Evolutionary conservation across 2,888 invertebrate genomes (phyloP).

Genomic region (Eupeodes latifasciatus): DNA sequence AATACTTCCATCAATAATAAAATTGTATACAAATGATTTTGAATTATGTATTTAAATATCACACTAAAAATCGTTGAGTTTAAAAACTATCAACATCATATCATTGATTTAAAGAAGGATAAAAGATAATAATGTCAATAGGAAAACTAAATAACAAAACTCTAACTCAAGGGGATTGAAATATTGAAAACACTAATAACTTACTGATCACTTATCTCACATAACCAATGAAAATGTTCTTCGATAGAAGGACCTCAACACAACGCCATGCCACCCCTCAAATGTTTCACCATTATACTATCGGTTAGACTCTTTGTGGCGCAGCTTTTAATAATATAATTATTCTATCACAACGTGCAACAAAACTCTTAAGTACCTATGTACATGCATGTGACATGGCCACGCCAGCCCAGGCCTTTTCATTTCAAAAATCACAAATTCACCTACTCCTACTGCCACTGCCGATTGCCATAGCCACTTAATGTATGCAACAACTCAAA

Average conservation of each 20-base stretch:
- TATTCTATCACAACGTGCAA: conserved; percentile 58
- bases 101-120: too few species aligned
- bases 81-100: too few species aligned
- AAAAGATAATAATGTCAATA: too few species aligned
- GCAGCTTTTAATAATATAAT: conserved; percentile 67
- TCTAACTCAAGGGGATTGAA: conserved; percentile 39
- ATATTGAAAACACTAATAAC: conserved; percentile 46
- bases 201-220: conserved; percentile 58
- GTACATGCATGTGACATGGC: conserved; percentile 66
- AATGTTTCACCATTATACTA: not conserved
- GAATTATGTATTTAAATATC: conserved; percentile 2
- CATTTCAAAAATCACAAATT: conserved; percentile 60
- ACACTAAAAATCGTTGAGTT: not conserved
- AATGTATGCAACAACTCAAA: conserved; percentile 32
- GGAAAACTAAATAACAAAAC: conserved; percentile 43
- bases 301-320: conserved; percentile 3
- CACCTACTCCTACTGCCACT: conserved; percentile 63
- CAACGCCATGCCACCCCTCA: conserved; percentile 36
- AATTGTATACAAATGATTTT: not conserved
- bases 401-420: conserved; percentile 4
- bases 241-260: conserved; percentile 37
- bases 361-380: conserved; percentile 48
- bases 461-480: conserved; percentile 36
- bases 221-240: conserved; percentile 45
- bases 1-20: not conserved